Percentiles rank a stretch among this genome's conserved stretches.
Evolutionary conservation across 1,140 invertebrate genomes (phyloP).

Genomic region (Chrysoperla carnea): DNA sequence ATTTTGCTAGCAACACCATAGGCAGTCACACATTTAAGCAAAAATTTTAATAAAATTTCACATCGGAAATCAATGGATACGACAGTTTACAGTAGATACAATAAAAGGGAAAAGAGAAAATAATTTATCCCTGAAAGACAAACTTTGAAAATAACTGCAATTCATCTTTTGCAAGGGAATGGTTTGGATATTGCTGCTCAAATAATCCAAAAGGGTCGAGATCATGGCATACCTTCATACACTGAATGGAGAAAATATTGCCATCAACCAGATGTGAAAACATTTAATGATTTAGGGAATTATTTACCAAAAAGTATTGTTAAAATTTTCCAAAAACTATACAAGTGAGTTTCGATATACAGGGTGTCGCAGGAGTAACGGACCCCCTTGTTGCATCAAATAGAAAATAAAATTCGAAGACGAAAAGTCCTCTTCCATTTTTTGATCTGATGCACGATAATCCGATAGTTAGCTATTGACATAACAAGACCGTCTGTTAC

Average conservation of each 20-base stretch:
- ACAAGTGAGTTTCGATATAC: not conserved
- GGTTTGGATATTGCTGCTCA: constrained; percentile 24
- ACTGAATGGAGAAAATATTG: constrained; percentile 28
- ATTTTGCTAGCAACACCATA: too few species aligned
- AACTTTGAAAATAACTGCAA: not conserved
- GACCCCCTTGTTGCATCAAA: too few species aligned
- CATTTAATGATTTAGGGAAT: constrained; percentile 13
- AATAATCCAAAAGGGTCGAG: constrained; percentile 41
- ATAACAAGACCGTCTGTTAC: not conserved
- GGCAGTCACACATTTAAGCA: too few species aligned
- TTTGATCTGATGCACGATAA: too few species aligned
- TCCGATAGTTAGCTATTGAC: too few species aligned
- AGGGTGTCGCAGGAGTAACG: not conserved
- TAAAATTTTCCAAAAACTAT: constrained; percentile 1
- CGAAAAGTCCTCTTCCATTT: too few species aligned
- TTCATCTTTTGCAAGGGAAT: constrained; percentile 8
- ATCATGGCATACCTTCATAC: constrained; percentile 44
- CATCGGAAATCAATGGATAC: too few species aligned
- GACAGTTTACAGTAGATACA: too few species aligned
- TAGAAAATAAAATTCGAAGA: not conserved
- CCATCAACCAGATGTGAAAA: constrained; percentile 18
- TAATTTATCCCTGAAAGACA: too few species aligned
- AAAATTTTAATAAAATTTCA: too few species aligned
- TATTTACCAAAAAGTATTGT: constrained; percentile 19
- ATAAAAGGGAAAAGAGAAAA: too few species aligned